Base-by-base conservation (phyloP, 2,888 invertebrate species). In the Philereme transversata region DNA sequence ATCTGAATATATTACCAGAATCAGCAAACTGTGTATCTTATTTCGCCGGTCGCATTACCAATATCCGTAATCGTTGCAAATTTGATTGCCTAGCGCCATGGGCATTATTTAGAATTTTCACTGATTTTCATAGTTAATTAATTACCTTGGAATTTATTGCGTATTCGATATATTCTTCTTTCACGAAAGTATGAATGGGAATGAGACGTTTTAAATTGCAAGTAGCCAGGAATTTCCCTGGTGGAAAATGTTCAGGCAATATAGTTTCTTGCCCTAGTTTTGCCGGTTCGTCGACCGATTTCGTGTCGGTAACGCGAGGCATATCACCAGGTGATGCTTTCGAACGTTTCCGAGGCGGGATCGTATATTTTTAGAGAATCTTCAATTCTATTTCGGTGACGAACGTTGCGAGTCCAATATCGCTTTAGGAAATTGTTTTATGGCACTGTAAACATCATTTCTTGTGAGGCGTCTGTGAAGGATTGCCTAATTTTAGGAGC, bases 241-340 rank as follows among this genome's bases (percentile, higher is more conserved):
- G 73, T 78, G 73, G 75, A 75, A 83, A 83, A 84, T 79, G 71
- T 79, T 77, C 79, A 72, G 75, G 77, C 78, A 78, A 81, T 80
- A 78, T 83, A 78, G 68, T 83, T 83, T 85, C 85, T 81, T 88
- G 89, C 73, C 88, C 90, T 72, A 90, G 84, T 86, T 90, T 87
- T 85, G 82, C 78, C 83, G 87, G 88, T 88, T 90, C 88, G 85
- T 79, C 84, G 85, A 83, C 85, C 87, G 86, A 88, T 88, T 88
- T 84, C 83, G 78, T 84, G 81, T 79, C 80, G 76, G 78, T 73
- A 81, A 79, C 77, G 78, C 74, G 75, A 71, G 77, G 77, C 77
- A 81, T 82, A 85, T 87, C 83, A 81, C 84, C 82, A 80, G 85
- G 84, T 84, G 83, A 84, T 82, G 81, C 79, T 79, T 77, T 80